Base-by-base conservation (phyloP, 2,888 invertebrate genomes). In the Thysanoteuthis rhombus region DNA sequence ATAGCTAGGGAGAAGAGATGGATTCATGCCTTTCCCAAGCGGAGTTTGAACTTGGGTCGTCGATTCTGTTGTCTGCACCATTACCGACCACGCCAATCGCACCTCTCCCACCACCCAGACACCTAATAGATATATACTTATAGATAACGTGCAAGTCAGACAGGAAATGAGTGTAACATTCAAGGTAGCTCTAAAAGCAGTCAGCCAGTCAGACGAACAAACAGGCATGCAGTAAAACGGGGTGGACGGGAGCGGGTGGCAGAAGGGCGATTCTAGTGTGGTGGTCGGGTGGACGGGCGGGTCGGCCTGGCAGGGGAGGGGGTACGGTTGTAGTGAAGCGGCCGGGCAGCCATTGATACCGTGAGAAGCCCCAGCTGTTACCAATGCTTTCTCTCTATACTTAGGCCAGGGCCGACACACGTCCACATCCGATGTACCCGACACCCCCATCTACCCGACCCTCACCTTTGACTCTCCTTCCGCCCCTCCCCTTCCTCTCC, bases 321-420 rank as follows among this genome's bases (percentile, higher is more conserved):
- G 32, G 32, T 3, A 32, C 36, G n/a, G 36, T 75, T n/a, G 75
- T 75, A 75, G 75, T 16, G 22, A 75, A 36, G n/a, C n/a, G 75
- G n/a, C n/a, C 75, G 75, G 36, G n/a, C 75, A 25, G n/a, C 75
- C n/a, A 75, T 75, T 75, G 75, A 75, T 75, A 75, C n/a, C 75
- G 75, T 75, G 75, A 75, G 75, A 75, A 75, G 75, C n/a, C 75
- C n/a, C 75, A 75, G 75, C 75, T 75, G 75, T 75, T 75, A 75
- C 75, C n/a, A 75, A 10, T 36, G 36, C 25, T 75, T 58, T 75
- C 75, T 75, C n/a, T 75, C 75, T 36, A 36, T n/a, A n/a, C n/a
- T n/a, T 75, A n/a, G n/a, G 16, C 75, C 75, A 16, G 16, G n/a
- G n/a, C 75, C n/a, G n/a, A n/a, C 75, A n/a, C n/a, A n/a, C 75